Evolutionary conservation across 2,113 vertebrate genomes (phyloP).

Genomic region (Heterocephalus glaber): DNA sequence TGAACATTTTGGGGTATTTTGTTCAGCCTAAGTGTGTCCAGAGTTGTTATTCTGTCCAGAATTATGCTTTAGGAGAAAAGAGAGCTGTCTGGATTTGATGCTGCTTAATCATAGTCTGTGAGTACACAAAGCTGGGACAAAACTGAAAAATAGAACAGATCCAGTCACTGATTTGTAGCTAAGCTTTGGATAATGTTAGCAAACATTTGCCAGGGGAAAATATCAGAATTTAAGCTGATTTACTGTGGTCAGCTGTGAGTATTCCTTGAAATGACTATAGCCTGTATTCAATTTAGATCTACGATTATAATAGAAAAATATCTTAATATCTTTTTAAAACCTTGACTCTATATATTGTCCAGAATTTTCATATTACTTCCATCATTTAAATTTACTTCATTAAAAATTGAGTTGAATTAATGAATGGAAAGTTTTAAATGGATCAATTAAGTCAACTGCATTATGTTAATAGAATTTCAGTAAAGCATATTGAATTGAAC

Average conservation of each 20-base stretch:
- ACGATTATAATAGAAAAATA: not conserved
- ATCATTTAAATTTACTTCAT: not conserved
- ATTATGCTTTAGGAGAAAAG: constrained; percentile 38
- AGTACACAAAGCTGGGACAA: not conserved
- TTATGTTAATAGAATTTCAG: not conserved
- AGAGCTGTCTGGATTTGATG: not conserved
- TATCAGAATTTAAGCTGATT: constrained; percentile 27
- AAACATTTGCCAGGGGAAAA: constrained; percentile 36
- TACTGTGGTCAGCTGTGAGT: constrained; percentile 2
- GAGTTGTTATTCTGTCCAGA: not conserved
- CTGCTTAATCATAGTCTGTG: not conserved
- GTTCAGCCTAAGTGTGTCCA: not conserved
- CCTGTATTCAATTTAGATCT: not conserved
- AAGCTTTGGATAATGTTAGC: constrained; percentile 2
- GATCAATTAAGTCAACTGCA: not conserved
- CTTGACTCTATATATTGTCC: not conserved
- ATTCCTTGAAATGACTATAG: not conserved
- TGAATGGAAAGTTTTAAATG: not conserved
- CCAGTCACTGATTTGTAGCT: not conserved
- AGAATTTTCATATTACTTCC: not conserved
- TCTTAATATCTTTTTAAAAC: constrained; percentile 10
- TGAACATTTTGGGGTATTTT: constrained; percentile 53
- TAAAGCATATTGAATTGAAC: not conserved
- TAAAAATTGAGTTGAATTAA: not conserved
- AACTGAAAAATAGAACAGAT: constrained; percentile 35